Percentiles rank a stretch among this genome's conserved stretches.
Conservation (phyloP, 2,113 vertebrate genomes). For the Etia nguti region DNA sequence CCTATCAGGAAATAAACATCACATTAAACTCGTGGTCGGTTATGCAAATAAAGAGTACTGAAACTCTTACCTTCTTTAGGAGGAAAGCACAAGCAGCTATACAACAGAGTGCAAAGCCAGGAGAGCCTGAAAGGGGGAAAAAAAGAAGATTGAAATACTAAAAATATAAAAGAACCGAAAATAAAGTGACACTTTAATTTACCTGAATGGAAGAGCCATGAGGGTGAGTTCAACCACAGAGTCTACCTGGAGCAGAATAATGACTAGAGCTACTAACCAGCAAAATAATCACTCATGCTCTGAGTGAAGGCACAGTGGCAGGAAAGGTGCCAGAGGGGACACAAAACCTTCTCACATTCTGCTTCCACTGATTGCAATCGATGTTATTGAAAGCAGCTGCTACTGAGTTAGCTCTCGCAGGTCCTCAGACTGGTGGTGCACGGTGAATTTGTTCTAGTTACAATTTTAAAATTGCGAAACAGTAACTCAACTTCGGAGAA, state of each 20-base stretch:
- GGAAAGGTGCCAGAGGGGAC: background rate
- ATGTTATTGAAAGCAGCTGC: conserved; percentile 35
- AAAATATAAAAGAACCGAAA: background rate
- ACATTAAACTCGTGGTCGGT: background rate
- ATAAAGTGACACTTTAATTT: background rate
- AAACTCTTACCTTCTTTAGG: conserved; percentile 21
- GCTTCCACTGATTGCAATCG: background rate
- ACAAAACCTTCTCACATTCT: background rate
- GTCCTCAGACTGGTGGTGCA: background rate
- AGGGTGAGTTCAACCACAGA: background rate
- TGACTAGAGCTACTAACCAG: background rate
- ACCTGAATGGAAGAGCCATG: conserved; percentile 45
- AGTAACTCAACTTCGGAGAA: background rate
- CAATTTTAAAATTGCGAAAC: background rate
- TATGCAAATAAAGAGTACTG: background rate
- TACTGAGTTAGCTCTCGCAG: background rate
- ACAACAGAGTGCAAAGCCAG: conserved; percentile 28
- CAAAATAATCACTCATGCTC: background rate
- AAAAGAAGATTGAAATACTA: background rate
- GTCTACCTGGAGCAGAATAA: background rate
- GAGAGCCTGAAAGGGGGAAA: conserved; percentile 10
- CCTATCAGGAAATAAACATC: background rate
- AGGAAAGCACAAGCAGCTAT: conserved; percentile 18
- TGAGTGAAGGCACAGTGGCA: background rate
- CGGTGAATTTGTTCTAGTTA: background rate